Evolutionary conservation across 2,113 vertebrate species (phyloP), one percentile per base, ranked within the genome.

Genomic region (Sarotherodon lohbergeri): DNA sequence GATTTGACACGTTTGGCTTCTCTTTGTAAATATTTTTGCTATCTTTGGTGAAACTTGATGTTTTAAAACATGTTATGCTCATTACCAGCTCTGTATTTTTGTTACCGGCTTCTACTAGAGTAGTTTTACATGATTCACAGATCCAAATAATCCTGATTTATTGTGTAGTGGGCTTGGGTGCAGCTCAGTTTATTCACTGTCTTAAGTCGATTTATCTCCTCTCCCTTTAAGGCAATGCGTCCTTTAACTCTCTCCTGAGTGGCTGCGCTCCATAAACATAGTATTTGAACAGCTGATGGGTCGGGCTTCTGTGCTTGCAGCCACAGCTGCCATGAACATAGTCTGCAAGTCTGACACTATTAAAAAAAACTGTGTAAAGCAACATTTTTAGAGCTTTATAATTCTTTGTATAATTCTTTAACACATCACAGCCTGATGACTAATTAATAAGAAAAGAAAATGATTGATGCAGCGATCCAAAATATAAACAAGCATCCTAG

Each of bases 181-280:
- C 46, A 29, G 10, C 73, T 52, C 73, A 50, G 46, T 78, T 78
- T 78, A 52, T 52, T 52, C 24, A 50, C 66, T 0, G 43, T 19
- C 71, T 3, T 48, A 29, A 76, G 24, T 50, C 3, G 4, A 48
- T 76, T 76, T 19, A 76, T 29, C 71, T 50, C 24, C 16, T 32
- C 71, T 76, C 71, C 43, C 71, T 76, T 50, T 76, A 76, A 76
- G 71, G 43, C 22, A 48, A 50, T 32, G 71, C 24, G 6, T 48
- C 71, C 43, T 76, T 50, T 76, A 50, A 76, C 71, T 19, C 6
- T 32, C 43, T 76, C 3, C 71, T 32, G 71, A 76, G 24, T 76
- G 71, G 71, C 71, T 76, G 43, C 0, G 27, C 71, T 48, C 46
- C 43, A 50, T 50, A 50, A 50, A 50, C 71, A 76, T 29, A 50